These are phyloP conservation scores for Cryptoleucopteryx plumbea DNA, from an alignment of 2,113 vertebrate genomes.

Conservation along the genomic window DNA sequence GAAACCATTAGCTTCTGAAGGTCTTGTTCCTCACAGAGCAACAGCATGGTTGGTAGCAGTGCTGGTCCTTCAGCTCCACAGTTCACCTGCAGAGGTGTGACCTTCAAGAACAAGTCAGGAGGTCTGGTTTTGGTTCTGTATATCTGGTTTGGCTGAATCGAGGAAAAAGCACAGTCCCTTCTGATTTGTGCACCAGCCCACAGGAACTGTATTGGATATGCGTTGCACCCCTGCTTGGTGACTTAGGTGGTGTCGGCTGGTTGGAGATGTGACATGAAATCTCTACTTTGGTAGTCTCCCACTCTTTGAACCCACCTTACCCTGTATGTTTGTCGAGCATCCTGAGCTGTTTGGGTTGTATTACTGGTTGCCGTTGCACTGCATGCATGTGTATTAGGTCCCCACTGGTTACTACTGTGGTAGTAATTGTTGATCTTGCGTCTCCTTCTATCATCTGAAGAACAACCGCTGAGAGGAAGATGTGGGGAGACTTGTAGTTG, in stretches of 20 bases:
- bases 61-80: not conserved
- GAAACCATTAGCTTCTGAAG: not conserved
- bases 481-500: fast-evolving
- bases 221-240: not conserved
- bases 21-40: fast-evolving
- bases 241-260: not conserved
- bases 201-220: not conserved
- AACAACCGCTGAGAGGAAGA: not conserved
- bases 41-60: not conserved
- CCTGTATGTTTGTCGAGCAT: not conserved
- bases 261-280: not conserved
- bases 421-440: not conserved
- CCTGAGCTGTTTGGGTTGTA: not conserved
- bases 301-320: not conserved
- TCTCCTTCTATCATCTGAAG: not conserved
- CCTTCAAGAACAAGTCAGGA: not conserved
- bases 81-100: not conserved
- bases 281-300: not conserved
- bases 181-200: not conserved
- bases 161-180: not conserved
- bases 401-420: not conserved
- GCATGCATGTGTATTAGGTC: not conserved
- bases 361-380: not conserved
- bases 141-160: not conserved
- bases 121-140: not conserved